phyloP scores from a whole-genome alignment of 2,113 vertebrate genomes.

The Chinchilla lanigera region DNA sequence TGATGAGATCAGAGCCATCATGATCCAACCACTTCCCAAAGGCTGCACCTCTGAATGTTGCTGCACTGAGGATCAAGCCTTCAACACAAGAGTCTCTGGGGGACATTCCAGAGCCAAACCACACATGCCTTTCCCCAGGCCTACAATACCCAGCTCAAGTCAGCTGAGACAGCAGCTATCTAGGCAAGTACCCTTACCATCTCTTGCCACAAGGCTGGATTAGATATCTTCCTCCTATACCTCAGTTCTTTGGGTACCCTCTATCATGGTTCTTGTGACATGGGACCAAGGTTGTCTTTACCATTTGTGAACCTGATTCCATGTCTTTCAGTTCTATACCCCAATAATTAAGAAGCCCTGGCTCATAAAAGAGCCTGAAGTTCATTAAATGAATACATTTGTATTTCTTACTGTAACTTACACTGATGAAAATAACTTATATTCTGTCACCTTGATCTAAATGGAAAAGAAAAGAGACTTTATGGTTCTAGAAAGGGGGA shows the following conservation, averaged over 20 bases:
- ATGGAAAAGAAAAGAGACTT: slow-evolving; percentile 15
- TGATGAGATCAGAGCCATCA: not conserved
- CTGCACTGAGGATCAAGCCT: not conserved
- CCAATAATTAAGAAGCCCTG: not conserved
- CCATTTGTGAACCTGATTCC: not conserved
- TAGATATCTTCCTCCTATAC: not conserved
- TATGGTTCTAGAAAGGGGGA: not conserved
- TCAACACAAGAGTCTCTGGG: not conserved
- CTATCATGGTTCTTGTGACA: not conserved
- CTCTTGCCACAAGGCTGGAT: not conserved
- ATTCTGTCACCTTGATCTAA: not conserved
- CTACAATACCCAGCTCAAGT: not conserved
- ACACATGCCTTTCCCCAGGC: not conserved
- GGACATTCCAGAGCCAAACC: not conserved
- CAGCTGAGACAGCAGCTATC: not conserved
- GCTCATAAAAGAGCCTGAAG: not conserved
- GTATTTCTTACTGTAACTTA: not conserved
- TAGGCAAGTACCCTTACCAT: not conserved
- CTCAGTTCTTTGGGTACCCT: not conserved
- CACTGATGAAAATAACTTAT: not conserved
- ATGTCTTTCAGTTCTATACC: not conserved
- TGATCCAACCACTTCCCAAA: not conserved
- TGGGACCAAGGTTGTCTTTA: not conserved
- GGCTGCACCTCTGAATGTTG: not conserved
- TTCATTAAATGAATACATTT: not conserved